Base-by-base conservation (phyloP, 2,888 invertebrate genomes). In the Chaetoderma sp. region DNA sequence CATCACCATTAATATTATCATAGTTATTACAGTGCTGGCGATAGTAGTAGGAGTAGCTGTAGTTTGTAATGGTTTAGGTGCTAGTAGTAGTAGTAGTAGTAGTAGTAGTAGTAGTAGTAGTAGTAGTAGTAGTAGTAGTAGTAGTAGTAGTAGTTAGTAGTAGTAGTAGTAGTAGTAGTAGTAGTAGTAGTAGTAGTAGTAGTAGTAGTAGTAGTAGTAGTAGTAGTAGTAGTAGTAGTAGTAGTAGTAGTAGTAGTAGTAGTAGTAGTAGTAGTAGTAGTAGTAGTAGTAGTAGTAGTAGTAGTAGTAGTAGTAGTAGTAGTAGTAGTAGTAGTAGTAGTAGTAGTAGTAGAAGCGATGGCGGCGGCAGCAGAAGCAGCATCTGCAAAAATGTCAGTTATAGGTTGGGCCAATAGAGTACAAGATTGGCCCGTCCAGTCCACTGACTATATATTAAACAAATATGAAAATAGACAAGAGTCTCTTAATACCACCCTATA, bases 171-270 rank as follows among this genome's bases (percentile, higher is more conserved):
- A 49, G 49, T 49, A 49, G 49, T 49, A 21, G 21, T 49, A 49
- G 49, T 49, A 49, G 49, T 49, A 49, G 49, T 18, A 21, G 49
- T 49, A 49, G 49, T 18, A 21, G 49, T 18, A 21, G 49, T 18
- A 21, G 49, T 18, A 21, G n/a, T 49, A 49, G 49, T 49, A 49
- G 49, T 49, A 49, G 49, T 49, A 21, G 49, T 21, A 49, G 49
- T 49, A 49, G 49, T 49, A 21, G 49, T 49, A 21, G 49, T 49
- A 21, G 49, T 49, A 49, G 49, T 49, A 49, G 49, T 49, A 49
- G 49, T 49, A 21, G 21, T 49, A 21, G 49, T 21, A 49, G 49
- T 18, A 49, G 49, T 49, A 49, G 49, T 49, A 49, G 49, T 18
- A 49, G 49, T 49, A 21, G 49, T 49, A 21, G 49, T 18, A 21